Conservation (phyloP, 2,888 invertebrate species). For the Agriotes lineatus region DNA sequence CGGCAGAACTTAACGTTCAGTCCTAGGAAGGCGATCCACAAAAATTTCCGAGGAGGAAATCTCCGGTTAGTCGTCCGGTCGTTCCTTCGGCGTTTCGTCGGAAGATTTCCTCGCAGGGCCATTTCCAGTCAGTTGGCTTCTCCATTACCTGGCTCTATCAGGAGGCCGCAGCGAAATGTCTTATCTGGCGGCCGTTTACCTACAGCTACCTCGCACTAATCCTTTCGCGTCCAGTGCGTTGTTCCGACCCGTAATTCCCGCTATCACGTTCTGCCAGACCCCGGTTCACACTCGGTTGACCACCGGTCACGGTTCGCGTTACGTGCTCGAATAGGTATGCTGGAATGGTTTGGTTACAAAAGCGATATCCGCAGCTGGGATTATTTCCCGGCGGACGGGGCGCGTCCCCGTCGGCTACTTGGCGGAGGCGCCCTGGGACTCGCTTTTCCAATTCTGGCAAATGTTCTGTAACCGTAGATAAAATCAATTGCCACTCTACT, state of each 20-base stretch:
- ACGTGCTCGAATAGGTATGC: slow-evolving; percentile 58
- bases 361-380: slow-evolving; percentile 44
- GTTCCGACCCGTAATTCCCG: slow-evolving; percentile 66
- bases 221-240: slow-evolving; percentile 63
- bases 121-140: slow-evolving; percentile 56
- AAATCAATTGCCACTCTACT: slow-evolving; percentile 60
- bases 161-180: slow-evolving; percentile 58
- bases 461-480: slow-evolving; percentile 59
- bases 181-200: slow-evolving; percentile 60
- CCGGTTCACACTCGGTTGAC: slow-evolving; percentile 61
- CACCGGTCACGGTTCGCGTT: slow-evolving; percentile 56
- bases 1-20: too few relatives aligned
- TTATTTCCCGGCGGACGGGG: slow-evolving; percentile 47
- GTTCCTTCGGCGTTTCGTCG: not conserved
- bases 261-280: slow-evolving; percentile 64
- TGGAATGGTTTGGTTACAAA: slow-evolving; percentile 50
- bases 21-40: too few relatives aligned
- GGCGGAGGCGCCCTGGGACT: slow-evolving; percentile 43
- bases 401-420: slow-evolving; percentile 50
- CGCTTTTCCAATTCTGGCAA: slow-evolving; percentile 58
- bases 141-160: slow-evolving; percentile 62
- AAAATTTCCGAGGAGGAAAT: too few relatives aligned
- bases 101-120: slow-evolving; percentile 39
- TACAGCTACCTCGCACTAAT: slow-evolving; percentile 58
- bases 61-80: too few relatives aligned